Percentiles rank a stretch among this genome's conserved stretches.
phyloP scores from a whole-genome alignment of 2,888 invertebrate genomes.

The Limnephilus lunatus region DNA sequence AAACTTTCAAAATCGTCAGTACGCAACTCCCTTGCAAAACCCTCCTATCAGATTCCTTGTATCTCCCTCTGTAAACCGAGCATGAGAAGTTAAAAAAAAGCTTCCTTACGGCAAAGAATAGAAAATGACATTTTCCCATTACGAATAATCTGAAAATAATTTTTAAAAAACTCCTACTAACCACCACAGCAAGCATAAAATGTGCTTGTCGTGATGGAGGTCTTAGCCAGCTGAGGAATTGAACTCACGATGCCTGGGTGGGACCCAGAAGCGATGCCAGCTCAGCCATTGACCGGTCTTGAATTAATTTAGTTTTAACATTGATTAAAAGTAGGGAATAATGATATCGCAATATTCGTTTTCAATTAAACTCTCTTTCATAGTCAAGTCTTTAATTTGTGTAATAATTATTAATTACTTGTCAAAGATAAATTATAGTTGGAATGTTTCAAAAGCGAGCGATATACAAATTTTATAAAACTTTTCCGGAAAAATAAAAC shows the following conservation, averaged over 20 bases:
- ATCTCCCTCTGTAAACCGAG: neutral
- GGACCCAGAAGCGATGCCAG: no score
- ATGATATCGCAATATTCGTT: neutral
- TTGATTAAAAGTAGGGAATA: neutral
- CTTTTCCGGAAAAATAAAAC: neutral
- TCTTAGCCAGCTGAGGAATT: no score
- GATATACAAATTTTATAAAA: neutral
- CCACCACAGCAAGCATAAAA: no score
- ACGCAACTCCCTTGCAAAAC: no score
- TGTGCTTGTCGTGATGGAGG: no score
- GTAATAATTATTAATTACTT: neutral
- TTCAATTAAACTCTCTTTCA: neutral
- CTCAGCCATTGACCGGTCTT: no score
- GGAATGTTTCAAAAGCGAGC: slow-evolving; percentile 21
- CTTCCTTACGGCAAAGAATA: neutral
- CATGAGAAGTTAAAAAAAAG: neutral
- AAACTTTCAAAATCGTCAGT: neutral
- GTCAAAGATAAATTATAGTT: neutral
- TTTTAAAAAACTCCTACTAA: no score
- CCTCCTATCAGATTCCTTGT: neutral
- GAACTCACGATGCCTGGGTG: no score
- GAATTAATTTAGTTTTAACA: neutral
- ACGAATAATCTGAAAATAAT: no score
- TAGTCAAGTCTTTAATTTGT: neutral
- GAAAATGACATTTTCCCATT: neutral